phyloP scores from a whole-genome alignment of 2,797 vertebrate species.

The Trachops cirrhosus region DNA sequence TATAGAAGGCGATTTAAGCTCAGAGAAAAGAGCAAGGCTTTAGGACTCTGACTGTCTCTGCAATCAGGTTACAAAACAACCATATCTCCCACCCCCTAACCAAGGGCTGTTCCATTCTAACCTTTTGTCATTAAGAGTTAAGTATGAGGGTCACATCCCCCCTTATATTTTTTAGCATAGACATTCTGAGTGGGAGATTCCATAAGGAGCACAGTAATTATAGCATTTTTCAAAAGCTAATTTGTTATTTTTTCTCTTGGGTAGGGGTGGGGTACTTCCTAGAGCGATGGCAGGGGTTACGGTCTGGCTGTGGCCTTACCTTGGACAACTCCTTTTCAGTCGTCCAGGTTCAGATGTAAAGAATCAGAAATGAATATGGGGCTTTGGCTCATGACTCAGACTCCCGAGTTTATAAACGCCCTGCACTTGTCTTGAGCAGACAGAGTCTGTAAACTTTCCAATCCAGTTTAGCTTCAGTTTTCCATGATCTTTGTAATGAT shows the following conservation, averaged over 20 bases:
- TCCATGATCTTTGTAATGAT: not conserved
- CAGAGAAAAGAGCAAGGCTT: not conserved
- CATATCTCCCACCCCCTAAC: rapidly evolving
- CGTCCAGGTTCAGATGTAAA: not conserved
- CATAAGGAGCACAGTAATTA: not conserved
- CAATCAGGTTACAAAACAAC: not conserved
- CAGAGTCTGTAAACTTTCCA: not conserved
- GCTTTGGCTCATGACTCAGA: not conserved
- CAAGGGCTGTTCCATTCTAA: not conserved
- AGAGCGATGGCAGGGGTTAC: not conserved
- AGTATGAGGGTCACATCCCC: not conserved
- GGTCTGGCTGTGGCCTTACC: not conserved
- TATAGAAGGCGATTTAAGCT: not conserved
- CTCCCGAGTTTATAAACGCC: not conserved
- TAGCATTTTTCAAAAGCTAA: not conserved
- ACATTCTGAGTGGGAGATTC: not conserved
- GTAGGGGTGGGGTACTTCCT: no score
- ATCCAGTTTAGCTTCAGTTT: not conserved
- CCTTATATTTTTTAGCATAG: not conserved
- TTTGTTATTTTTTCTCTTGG: not conserved
- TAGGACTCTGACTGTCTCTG: not conserved
- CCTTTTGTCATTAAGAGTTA: not conserved
- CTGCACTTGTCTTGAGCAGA: not conserved
- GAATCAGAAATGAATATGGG: not conserved
- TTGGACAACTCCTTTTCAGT: not conserved